Evolutionary conservation across 2,888 invertebrate genomes (phyloP).

Genomic region (Osmoderma eremita): DNA sequence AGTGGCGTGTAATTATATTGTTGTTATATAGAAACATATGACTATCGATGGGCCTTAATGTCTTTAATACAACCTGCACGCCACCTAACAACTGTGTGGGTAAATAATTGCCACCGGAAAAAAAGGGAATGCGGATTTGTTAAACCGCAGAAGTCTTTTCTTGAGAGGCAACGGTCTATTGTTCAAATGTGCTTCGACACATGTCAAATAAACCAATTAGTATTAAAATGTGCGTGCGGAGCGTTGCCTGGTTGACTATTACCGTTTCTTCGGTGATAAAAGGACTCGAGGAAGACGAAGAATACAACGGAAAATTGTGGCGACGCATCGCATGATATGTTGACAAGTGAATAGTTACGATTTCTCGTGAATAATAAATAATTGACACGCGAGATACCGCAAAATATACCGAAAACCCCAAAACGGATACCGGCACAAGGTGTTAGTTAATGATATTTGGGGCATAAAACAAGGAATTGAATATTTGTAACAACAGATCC

Average conservation of each 20-base stretch:
- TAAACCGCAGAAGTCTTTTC: conserved; percentile 56
- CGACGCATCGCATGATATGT: conserved; percentile 63
- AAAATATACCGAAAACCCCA: conserved; percentile 4
- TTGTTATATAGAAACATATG: conserved; percentile 53
- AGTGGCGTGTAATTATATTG: conserved; percentile 34
- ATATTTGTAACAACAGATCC: too few relatives aligned
- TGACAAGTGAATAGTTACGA: conserved; percentile 60
- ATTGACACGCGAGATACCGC: conserved; percentile 47
- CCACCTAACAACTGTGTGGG: conserved; percentile 47
- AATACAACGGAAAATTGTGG: too few relatives aligned
- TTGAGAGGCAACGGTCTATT: conserved; percentile 53
- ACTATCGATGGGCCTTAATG: conserved; percentile 53
- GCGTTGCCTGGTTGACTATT: not conserved
- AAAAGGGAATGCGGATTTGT: conserved; percentile 56
- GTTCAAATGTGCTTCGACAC: conserved; percentile 58
- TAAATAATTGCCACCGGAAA: conserved; percentile 38
- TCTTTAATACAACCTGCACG: conserved; percentile 35
- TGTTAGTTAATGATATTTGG: too few relatives aligned
- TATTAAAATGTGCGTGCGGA: conserved; percentile 53
- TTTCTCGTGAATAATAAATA: conserved; percentile 45
- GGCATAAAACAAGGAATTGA: too few relatives aligned
- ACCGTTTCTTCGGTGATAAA: not conserved
- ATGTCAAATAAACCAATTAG: conserved; percentile 60
- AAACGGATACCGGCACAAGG: too few relatives aligned
- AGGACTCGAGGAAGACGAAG: conserved; percentile 32